Evolutionary conservation across 2,113 vertebrate genomes (phyloP), one percentile per base, ranked within the genome.

Genomic region (Chionis minor): DNA sequence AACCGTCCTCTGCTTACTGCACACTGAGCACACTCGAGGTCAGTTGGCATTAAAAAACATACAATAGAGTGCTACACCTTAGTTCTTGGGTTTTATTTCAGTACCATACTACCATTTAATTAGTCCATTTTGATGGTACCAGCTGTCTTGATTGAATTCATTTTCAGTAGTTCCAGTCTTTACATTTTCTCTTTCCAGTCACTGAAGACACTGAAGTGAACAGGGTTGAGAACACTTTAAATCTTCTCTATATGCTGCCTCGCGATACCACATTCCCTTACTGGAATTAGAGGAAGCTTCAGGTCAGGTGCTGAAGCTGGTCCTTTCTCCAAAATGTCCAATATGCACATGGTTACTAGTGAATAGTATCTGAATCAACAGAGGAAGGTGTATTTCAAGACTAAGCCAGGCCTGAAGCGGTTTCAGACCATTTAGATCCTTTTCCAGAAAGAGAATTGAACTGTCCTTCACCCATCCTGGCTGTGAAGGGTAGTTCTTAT

Each of bases 281-380:
- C 33, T 14, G 28, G 16, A 32, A 35, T 20, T 3, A 7, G 6
- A 47, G 45, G 10, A 52, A 49, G 56, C 11, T 61, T 75, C 33
- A 49, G 28, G 52, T 5, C 14, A 45, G 18, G 19, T 27, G 10
- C 5, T 35, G 30, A 56, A 77, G 40, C 26, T 28, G 38, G 3
- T 45, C 35, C 55, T 47, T 32, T 42, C 22, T 58, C 45, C 35
- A 10, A 9, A 9, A 23, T 0, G 1, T 15, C 24, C 0, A 0
- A 13, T 44, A 61, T 14, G 44, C 3, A 3, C 1, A 1, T 7
- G 11, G 32, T 47, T 47, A n/a, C 19, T 83, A 20, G 9, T 32
- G 14, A 24, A 24, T 2, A 42, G 14, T 1, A 2, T 5, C 26
- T 9, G 23, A 17, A 30, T 4, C 8, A 38, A 38, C 15, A 15